These are phyloP conservation scores for Chymomyza caudatula DNA, from an alignment of 2,888 invertebrate genomes.

Conservation along the genomic window DNA sequence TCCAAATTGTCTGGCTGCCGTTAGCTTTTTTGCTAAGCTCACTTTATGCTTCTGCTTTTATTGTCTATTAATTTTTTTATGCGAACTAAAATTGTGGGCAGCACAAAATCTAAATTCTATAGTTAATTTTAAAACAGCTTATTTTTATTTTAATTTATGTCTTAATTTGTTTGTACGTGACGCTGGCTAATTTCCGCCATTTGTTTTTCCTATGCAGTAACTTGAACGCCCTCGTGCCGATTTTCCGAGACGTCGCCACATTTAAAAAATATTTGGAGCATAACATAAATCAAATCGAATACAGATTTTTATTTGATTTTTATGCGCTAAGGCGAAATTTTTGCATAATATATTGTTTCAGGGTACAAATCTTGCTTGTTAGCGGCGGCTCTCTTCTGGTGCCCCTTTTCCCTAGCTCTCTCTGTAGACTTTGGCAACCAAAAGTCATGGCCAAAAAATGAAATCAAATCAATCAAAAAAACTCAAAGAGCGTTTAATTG, in stretches of 20 bases:
- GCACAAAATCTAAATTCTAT: slow-evolving; percentile 10
- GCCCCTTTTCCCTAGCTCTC: neutral
- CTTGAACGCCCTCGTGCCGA: slow-evolving; percentile 32
- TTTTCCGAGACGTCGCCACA: slow-evolving; percentile 12
- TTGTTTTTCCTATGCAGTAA: slow-evolving; percentile 10
- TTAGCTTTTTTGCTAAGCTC: slow-evolving; percentile 28
- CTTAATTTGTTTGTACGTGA: slow-evolving; percentile 50
- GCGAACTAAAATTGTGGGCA: neutral
- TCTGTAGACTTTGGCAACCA: neutral
- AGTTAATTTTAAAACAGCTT: slow-evolving; percentile 20
- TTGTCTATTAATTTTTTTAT: neutral
- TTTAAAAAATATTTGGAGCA: slow-evolving; percentile 25
- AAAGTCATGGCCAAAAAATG: slow-evolving; percentile 23
- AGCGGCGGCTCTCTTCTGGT: no score
- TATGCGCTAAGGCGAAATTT: neutral
- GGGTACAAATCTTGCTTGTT: neutral
- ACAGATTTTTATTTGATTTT: slow-evolving; percentile 18
- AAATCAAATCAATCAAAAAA: slow-evolving; percentile 26
- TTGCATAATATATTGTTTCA: slow-evolving; percentile 14
- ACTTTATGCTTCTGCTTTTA: neutral
- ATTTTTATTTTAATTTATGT: slow-evolving; percentile 39
- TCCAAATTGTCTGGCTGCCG: slow-evolving; percentile 52
- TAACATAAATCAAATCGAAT: slow-evolving; percentile 39
- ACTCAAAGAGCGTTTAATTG: slow-evolving; percentile 15
- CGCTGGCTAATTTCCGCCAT: slow-evolving; percentile 51